Evolutionary conservation across 1,140 invertebrate species (phyloP), one percentile per base, ranked within the genome.

Genomic region (Mamestra configurata): DNA sequence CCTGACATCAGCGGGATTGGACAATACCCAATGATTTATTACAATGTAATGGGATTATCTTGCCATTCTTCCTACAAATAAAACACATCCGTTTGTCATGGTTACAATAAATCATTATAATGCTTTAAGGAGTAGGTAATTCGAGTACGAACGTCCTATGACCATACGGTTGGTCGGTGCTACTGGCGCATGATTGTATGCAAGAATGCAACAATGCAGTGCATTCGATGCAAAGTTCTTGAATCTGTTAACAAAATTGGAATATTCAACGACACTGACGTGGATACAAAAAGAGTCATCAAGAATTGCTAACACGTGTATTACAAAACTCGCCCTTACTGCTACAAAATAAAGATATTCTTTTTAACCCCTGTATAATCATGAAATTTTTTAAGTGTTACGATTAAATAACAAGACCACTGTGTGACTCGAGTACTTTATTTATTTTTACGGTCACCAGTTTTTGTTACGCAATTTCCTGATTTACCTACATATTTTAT

Each of bases 191-290:
- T 49, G 15, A 72, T 73, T 40, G 71, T 57, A 73, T 73, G 71
- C 51, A 73, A 57, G 71, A 73, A 73, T 73, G 51, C 18, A 57
- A 57, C 71, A 73, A 73, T 73, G 53, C 18, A 40, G 31, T 51
- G 35, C 18, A 73, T 73, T 73, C 51, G 71, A 73, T 73, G 71
- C 71, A 57, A 73, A 73, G 31, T 40, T 73, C 35, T 73, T 78
- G 64, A 57, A 46, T 80, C 66, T 83, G 53, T 49, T 37, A 35
- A 64, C 10, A 11, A 4, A 35, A 40, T 18, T 31, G 10, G 24
- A 43, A 24, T 68, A 68, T 37, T 66, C 27, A 46, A 35, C 1
- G 20, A n/a, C 2, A n/a, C 37, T 37, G 59, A 18, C 24, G 37
- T n/a, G n/a, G n/a, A n/a, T n/a, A n/a, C n/a, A n/a, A n/a, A n/a